Conservation (phyloP, 2,888 invertebrate species). For the Eugnorisma glareosa region DNA sequence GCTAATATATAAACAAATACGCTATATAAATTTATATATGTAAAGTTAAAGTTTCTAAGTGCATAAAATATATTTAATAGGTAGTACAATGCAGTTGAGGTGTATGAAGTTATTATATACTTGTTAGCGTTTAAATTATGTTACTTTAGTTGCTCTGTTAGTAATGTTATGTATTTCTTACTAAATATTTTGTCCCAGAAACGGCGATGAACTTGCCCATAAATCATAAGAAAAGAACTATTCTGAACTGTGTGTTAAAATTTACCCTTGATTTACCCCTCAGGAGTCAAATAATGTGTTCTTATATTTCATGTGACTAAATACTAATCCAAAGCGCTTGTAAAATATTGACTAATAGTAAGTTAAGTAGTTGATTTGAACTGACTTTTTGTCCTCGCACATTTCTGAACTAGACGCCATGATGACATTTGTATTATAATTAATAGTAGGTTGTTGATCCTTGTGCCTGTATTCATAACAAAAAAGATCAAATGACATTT, state of each 20-base stretch:
- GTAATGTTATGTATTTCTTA: slow-evolving; percentile 24
- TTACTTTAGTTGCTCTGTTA: slow-evolving; percentile 36
- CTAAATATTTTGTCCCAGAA: background rate
- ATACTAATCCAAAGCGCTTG: slow-evolving; percentile 71
- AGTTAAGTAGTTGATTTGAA: slow-evolving; percentile 25
- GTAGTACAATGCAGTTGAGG: slow-evolving; percentile 75
- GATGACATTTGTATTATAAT: slow-evolving; percentile 35
- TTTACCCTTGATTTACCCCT: background rate
- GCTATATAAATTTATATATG: slow-evolving; percentile 62
- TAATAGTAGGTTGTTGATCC: slow-evolving; percentile 19
- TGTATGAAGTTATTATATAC: slow-evolving; percentile 60
- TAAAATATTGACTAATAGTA: slow-evolving; percentile 52
- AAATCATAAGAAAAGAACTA: background rate
- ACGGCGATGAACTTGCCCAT: slow-evolving; percentile 15
- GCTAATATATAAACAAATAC: slow-evolving; percentile 36
- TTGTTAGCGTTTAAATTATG: slow-evolving; percentile 44
- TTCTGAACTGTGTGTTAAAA: background rate
- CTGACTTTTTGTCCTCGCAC: slow-evolving; percentile 49
- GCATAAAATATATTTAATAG: slow-evolving; percentile 74
- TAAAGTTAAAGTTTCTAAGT: slow-evolving; percentile 80
- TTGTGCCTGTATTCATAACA: slow-evolving; percentile 40
- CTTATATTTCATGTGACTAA: slow-evolving; percentile 42
- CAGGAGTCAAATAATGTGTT: slow-evolving; percentile 22
- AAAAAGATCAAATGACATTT: slow-evolving; percentile 30
- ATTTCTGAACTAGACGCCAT: slow-evolving; percentile 11